Evolutionary conservation across 2,888 invertebrate genomes (phyloP), one percentile per base, ranked within the genome.

Genomic region (Adela reaumurella): DNA sequence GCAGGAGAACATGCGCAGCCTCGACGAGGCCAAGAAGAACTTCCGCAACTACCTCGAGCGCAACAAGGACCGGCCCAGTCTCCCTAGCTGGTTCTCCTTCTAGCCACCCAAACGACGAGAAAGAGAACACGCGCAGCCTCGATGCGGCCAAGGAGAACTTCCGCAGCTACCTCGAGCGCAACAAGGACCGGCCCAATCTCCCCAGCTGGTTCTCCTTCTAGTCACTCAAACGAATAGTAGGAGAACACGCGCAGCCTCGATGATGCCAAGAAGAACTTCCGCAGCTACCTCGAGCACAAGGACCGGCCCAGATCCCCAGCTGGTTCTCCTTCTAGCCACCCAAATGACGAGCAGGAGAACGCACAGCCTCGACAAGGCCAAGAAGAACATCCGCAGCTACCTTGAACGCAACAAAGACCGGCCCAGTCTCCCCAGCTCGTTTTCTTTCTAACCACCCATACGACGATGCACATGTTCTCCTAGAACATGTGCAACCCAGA

Each of bases 41-140:
- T 85, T 81, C 56, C 77, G 83, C 59, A 64, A 76, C 14, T 89
- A 81, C 58, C 60, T 87, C 49, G 77, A 84, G 1, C 78, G 81
- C 54, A 88, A 87, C 61, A 87, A 86, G 67, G 70, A 84, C 51
- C 78, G 88, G 61, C 83, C 86, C 44, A 89, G 88, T 59, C 72
- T 88, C 43, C 91, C 92, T 4, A 87, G 88, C 52, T 93, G 92
- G 92, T 92, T 86, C 68, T 83, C 86, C 24, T 79, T 89, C 60
- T 90, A 82, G 61, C 19, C 17, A 43, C 46, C 44, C 43, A 48
- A n/a, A 81, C 47, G 74, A 83, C 16, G 68, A 81, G 29, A 82
- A 83, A 49, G 84, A 86, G n/a, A 67, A 76, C 28, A 63, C 83
- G 46, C 85, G 86, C 57, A 66, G 83, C 2, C 56, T 87, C 47